These are phyloP conservation scores for Natrix natrix DNA, from an alignment of 2,797 vertebrate genomes.

Conservation along the genomic window DNA sequence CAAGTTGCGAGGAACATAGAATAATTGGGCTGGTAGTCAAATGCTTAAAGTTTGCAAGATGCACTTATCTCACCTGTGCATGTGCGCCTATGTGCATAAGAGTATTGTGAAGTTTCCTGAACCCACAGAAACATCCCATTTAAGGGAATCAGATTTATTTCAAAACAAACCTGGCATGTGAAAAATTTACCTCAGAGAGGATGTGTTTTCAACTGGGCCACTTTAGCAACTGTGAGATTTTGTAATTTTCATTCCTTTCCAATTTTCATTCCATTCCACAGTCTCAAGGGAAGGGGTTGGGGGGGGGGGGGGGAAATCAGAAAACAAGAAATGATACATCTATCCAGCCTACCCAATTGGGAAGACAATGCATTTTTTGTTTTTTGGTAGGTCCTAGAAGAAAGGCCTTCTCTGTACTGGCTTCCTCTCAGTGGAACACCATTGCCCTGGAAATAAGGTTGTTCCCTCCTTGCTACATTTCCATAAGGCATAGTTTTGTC, in stretches of 20 bases:
- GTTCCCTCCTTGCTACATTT: too few relatives aligned
- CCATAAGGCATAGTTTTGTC: too few relatives aligned
- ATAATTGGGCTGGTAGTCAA: neutral
- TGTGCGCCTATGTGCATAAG: neutral
- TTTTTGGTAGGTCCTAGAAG: too few relatives aligned
- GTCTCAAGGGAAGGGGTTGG: neutral
- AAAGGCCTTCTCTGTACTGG: too few relatives aligned
- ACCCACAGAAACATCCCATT: neutral
- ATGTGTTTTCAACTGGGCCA: neutral
- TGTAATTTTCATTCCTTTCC: neutral
- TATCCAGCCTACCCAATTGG: too few relatives aligned
- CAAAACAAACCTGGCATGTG: neutral
- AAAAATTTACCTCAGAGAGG: neutral
- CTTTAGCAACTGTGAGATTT: neutral
- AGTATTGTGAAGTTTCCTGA: neutral
- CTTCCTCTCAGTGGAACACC: too few relatives aligned
- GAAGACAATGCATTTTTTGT: too few relatives aligned
- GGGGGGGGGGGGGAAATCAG: too few relatives aligned
- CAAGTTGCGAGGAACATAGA: neutral
- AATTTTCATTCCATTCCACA: too few relatives aligned
- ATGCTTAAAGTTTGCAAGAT: neutral
- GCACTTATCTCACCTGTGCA: neutral
- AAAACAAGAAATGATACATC: too few relatives aligned
- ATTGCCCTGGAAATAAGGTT: too few relatives aligned
- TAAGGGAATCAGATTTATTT: neutral